A percentile compares a stretch with the other conserved stretches of the same genome.
phyloP scores from a whole-genome alignment of 2,888 invertebrate genomes.

The Reticulitermes lucifugus region DNA sequence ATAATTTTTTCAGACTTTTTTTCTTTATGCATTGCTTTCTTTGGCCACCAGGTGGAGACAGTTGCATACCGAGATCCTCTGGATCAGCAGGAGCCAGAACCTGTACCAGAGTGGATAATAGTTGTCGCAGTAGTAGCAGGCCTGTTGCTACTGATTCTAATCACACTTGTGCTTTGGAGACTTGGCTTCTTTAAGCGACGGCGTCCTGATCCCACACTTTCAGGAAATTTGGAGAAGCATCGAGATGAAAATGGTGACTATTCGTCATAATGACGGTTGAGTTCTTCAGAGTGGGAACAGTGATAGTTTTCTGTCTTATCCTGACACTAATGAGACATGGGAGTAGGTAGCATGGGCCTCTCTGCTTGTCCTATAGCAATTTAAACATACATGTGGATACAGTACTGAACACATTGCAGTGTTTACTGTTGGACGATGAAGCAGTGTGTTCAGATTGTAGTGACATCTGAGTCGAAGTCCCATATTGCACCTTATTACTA shows the following conservation, averaged over 20 bases:
- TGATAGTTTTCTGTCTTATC: background rate
- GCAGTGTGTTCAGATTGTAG: background rate
- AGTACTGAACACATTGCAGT: background rate
- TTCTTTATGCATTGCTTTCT: background rate
- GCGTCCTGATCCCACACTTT: conserved; percentile 84
- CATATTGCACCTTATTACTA: too few species aligned
- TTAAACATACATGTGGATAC: background rate
- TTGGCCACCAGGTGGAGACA: conserved; percentile 77
- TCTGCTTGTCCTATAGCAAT: background rate
- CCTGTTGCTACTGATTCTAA: conserved; percentile 81
- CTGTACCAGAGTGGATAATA: conserved; percentile 89
- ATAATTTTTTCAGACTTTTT: background rate
- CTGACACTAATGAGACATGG: background rate
- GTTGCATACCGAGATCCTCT: conserved; percentile 85
- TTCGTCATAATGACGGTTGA: conserved; percentile 4
- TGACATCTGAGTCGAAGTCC: background rate
- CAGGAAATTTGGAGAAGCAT: conserved; percentile 83
- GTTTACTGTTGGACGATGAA: background rate
- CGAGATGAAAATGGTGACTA: conserved; percentile 75
- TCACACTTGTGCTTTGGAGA: conserved; percentile 87
- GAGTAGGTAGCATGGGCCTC: background rate
- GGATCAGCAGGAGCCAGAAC: conserved; percentile 77
- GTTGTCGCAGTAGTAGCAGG: conserved; percentile 84
- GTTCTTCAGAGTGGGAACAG: background rate
- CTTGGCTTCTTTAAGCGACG: conserved; percentile 91